Evolutionary conservation across 30 jellyfish, hydroid and myxozoan genomes (phyloP).

Genomic region (Mastigias papua): DNA sequence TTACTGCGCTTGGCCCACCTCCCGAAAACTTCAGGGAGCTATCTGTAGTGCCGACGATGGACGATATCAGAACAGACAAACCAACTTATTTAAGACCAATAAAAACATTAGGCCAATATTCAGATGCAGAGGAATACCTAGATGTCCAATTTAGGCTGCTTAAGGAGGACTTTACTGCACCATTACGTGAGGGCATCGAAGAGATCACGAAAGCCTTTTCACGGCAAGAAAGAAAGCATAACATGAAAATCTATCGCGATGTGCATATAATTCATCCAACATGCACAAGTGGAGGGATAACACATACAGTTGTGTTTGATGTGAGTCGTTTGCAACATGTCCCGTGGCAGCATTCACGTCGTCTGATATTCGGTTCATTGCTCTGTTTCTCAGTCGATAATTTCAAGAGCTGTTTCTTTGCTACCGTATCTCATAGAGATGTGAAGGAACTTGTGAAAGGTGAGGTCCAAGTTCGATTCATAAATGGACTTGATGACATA

Average conservation of each 20-base stretch:
- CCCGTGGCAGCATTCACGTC: constrained; percentile 73
- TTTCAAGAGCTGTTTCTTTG: constrained; percentile 68
- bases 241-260: constrained; percentile 36
- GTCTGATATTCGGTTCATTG: constrained; percentile 72
- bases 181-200: constrained; percentile 72
- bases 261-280: constrained; percentile 53
- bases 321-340: neutral
- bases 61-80: constrained; percentile 45
- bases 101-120: constrained; percentile 62
- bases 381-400: constrained; percentile 70
- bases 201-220: constrained; percentile 17
- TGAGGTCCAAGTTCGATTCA: constrained; percentile 41
- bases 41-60: constrained; percentile 54
- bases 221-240: constrained; percentile 44
- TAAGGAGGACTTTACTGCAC: constrained; percentile 71
- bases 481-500: constrained; percentile 2
- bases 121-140: constrained; percentile 63
- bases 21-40: constrained; percentile 71
- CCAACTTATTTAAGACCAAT: constrained; percentile 70
- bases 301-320: constrained; percentile 50
- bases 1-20: constrained; percentile 24
- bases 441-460: constrained; percentile 53
- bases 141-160: constrained; percentile 76
- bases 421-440: constrained; percentile 62
- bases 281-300: constrained; percentile 52